Evolutionary conservation across 2,888 invertebrate species (phyloP).

Genomic region (Trichopoda pennipes): DNA sequence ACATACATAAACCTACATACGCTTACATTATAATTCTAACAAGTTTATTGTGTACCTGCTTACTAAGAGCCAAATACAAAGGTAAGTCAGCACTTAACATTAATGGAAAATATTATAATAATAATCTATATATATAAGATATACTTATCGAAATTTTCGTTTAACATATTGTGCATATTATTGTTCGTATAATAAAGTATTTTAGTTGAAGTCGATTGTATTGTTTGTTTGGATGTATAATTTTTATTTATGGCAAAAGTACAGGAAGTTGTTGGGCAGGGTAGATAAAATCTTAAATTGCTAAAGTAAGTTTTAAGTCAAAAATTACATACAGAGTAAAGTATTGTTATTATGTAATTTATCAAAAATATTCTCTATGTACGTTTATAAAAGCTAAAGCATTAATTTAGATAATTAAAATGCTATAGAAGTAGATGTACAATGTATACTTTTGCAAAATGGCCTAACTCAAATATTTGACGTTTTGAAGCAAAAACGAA

Average conservation of each 20-base stretch:
- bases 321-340: constrained; percentile 15
- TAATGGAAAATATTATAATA: constrained; percentile 23
- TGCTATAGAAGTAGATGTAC: too few species aligned
- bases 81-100: constrained; percentile 15
- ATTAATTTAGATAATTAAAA: neutral
- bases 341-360: constrained; percentile 46
- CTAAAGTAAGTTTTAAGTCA: constrained; percentile 26
- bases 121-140: neutral
- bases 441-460: too few species aligned
- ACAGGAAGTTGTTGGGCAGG: constrained; percentile 1
- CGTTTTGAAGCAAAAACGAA: too few species aligned
- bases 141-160: too few species aligned
- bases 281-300: constrained; percentile 26
- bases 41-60: constrained; percentile 26
- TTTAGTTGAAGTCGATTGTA: too few species aligned
- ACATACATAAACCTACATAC: neutral
- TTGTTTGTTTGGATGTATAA: neutral
- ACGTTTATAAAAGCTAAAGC: neutral
- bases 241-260: neutral
- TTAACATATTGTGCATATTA: too few species aligned
- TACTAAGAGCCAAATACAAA: neutral
- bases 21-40: neutral
- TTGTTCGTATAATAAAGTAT: too few species aligned
- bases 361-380: constrained; percentile 3
- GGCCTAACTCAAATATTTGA: too few species aligned